A percentile compares a stretch with the other conserved stretches of the same genome.
These are phyloP conservation scores for Drosophila mojavensis DNA, from an alignment of 1,140 invertebrate genomes.

Conservation along the genomic window DNA sequence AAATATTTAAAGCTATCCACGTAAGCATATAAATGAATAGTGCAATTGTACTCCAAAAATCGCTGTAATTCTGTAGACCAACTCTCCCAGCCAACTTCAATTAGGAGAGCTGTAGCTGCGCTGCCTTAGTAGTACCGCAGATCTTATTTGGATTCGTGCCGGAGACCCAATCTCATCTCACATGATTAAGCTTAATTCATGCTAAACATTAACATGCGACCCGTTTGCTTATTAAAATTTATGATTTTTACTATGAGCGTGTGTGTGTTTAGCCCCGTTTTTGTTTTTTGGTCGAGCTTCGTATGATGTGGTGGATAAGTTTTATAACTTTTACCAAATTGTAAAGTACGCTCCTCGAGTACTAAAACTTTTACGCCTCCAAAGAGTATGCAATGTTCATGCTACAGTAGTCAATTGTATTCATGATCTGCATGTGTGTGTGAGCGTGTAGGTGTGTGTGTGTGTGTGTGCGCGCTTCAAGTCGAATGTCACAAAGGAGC, in stretches of 20 bases:
- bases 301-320: constrained; percentile 48
- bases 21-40: too few relatives aligned
- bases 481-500: constrained; percentile 77
- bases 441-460: constrained; percentile 15
- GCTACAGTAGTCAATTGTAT: constrained; percentile 64
- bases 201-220: constrained; percentile 26
- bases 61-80: too few relatives aligned
- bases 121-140: too few relatives aligned
- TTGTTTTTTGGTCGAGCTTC: not conserved
- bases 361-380: constrained; percentile 71
- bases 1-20: too few relatives aligned
- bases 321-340: constrained; percentile 70
- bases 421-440: constrained; percentile 15
- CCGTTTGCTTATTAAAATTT: constrained; percentile 69
- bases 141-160: not conserved
- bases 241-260: constrained; percentile 48
- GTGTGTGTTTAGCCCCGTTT: constrained; percentile 3
- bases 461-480: constrained; percentile 42
- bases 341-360: constrained; percentile 58
- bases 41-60: too few relatives aligned
- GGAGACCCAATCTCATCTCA: constrained; percentile 21
- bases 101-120: too few relatives aligned
- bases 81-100: too few relatives aligned
- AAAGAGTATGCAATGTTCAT: constrained; percentile 68
- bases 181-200: constrained; percentile 58